These are phyloP conservation scores for Tokudaia muenninki DNA, from an alignment of 2,797 vertebrate genomes.

Conservation along the genomic window DNA sequence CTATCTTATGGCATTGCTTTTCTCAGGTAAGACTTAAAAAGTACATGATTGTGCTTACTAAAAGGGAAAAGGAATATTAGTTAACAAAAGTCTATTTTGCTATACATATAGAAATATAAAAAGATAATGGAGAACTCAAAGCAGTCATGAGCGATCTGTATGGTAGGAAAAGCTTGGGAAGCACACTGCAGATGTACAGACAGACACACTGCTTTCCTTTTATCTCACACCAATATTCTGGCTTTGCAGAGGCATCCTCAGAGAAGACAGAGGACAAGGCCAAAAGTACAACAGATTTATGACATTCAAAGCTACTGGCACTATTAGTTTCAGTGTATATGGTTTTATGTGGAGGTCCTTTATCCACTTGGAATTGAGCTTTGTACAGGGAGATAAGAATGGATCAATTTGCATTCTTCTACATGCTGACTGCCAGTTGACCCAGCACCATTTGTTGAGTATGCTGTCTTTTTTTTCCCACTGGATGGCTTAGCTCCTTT, in stretches of 20 bases:
- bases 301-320: constrained; percentile 86
- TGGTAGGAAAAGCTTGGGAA: constrained; percentile 93
- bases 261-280: constrained; percentile 86
- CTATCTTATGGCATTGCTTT: constrained; percentile 93
- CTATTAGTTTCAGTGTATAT: no score
- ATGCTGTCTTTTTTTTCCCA: no score
- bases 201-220: constrained; percentile 93
- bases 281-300: constrained; percentile 88
- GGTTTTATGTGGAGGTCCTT: no score
- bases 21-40: constrained; percentile 92
- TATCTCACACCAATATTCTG: constrained; percentile 84
- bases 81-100: constrained; percentile 96
- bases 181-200: constrained; percentile 94
- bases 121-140: constrained; percentile 93
- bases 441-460: no score
- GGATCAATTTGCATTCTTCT: no score
- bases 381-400: no score
- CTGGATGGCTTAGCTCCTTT: no score
- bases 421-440: no score
- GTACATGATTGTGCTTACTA: constrained; percentile 92
- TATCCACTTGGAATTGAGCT: no score
- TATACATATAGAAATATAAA: constrained; percentile 99
- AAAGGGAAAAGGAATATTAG: constrained; percentile 91
- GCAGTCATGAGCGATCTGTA: constrained; percentile 97
- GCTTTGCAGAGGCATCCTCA: constrained; percentile 88